These are phyloP conservation scores for Keiferia lycopersicella DNA, from an alignment of 2,888 invertebrate genomes.

Conservation along the genomic window DNA sequence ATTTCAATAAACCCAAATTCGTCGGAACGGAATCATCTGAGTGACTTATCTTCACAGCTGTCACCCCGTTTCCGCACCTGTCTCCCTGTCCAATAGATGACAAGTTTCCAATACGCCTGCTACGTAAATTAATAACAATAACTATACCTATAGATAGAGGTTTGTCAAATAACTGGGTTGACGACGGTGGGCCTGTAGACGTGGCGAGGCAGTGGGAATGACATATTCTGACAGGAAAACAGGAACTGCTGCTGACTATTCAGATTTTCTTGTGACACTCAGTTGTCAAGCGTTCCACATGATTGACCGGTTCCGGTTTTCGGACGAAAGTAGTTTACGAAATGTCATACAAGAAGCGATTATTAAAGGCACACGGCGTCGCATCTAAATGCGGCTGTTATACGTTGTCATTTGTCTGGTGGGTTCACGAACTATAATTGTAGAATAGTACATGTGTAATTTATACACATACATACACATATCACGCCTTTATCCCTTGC, in stretches of 20 bases:
- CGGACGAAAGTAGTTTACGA: too few relatives aligned
- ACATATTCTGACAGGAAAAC: neutral
- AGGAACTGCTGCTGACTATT: constrained; percentile 1
- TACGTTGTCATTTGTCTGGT: too few relatives aligned
- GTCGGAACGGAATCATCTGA: neutral
- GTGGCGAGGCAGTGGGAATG: neutral
- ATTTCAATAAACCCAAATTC: neutral
- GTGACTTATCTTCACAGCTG: constrained; percentile 10
- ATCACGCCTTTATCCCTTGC: too few relatives aligned
- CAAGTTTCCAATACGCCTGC: constrained; percentile 41
- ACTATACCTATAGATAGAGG: constrained; percentile 20
- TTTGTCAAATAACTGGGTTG: constrained; percentile 30
- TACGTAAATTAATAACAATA: neutral
- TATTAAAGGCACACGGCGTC: too few relatives aligned
- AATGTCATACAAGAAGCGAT: too few relatives aligned
- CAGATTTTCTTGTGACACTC: neutral
- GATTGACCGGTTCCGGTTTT: too few relatives aligned
- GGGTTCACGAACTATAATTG: too few relatives aligned
- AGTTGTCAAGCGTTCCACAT: too few relatives aligned
- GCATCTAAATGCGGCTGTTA: too few relatives aligned
- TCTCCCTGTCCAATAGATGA: constrained; percentile 34
- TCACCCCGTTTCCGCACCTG: neutral
- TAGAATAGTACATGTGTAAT: too few relatives aligned
- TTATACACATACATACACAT: too few relatives aligned
- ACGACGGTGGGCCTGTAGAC: constrained; percentile 20